Base-by-base conservation (phyloP, 2,113 vertebrate genomes). In the Astatotilapia flaviijosephi region DNA sequence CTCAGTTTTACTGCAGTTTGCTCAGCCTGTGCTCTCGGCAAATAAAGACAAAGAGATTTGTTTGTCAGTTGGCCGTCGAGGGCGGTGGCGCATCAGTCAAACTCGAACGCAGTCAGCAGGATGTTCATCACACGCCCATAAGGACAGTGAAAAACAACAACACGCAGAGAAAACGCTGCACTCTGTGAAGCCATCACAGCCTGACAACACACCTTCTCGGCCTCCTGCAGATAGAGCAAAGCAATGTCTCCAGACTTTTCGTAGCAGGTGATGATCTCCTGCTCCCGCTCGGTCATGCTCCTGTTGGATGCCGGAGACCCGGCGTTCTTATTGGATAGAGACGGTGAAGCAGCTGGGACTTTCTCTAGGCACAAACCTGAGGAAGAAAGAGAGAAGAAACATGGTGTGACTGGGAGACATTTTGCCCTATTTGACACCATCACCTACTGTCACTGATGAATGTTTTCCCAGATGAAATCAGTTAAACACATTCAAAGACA, bases 161-260 rank as follows among this genome's bases (percentile, higher is more conserved):
- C 60, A 21, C 40, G 56, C 9, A 77, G 37, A 56, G 87, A 82
- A 82, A 82, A 49, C 1, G 4, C 73, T 51, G 45, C 17, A 77
- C 8, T 3, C n/a, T 7, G 10, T 55, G 28, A 35, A 53, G 23
- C 7, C 31, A 83, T 58, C 23, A 75, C n/a, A 23, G n/a, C 17
- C 21, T 47, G 17, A 1, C 40, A 23, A 21, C 56, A 84, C 91
- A 99, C 99, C 97, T 97, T 98, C 92, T 99, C 99, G 82, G 98
- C 97, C 94, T 99, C 98, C 93, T 99, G 99, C 87, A 99, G 97
- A 92, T 99, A 99, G 4, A 99, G 94, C 23, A 99, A 97, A 21
- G 98, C 98, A 6, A 99, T 99, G 95, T 99, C 99, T 87, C 99
- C 99, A 4, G 99, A 97, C 85, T 99, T 99, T 94, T 99, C 99